These are phyloP conservation scores for Drosophila anomelani DNA, from an alignment of 2,888 invertebrate genomes.

Conservation along the genomic window DNA sequence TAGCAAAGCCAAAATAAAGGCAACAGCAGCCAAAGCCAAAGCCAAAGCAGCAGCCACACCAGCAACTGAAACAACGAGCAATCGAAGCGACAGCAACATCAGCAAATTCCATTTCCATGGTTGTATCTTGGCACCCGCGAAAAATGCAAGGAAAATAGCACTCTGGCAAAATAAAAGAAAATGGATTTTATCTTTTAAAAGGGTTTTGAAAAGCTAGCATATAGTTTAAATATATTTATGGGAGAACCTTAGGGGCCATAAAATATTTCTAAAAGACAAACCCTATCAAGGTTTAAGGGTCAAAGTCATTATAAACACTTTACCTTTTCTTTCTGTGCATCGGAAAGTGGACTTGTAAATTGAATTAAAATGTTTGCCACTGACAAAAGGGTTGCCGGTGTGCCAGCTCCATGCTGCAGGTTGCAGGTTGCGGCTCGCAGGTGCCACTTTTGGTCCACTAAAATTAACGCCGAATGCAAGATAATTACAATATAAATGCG, in stretches of 20 bases:
- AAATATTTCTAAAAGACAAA: not conserved
- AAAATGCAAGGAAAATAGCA: conserved; percentile 52
- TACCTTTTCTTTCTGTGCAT: not conserved
- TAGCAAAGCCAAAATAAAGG: conserved; percentile 80
- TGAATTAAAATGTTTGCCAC: conserved; percentile 80
- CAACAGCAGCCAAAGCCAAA: conserved; percentile 46
- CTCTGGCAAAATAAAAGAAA: conserved; percentile 16
- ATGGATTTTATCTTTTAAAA: conserved; percentile 1
- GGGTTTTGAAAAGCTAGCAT: not conserved
- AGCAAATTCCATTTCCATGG: conserved; percentile 72
- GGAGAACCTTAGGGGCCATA: too few species aligned
- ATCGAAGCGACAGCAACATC: conserved; percentile 49
- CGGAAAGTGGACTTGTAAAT: conserved; percentile 76
- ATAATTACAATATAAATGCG: conserved; percentile 79
- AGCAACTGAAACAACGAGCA: conserved; percentile 22
- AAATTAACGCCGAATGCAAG: conserved; percentile 74
- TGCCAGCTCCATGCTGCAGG: conserved; percentile 9
- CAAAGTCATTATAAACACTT: too few species aligned
- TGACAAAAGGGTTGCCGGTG: conserved; percentile 47
- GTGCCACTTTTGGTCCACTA: conserved; percentile 58
- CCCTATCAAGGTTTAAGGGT: not conserved
- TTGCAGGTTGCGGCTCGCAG: conserved; percentile 43
- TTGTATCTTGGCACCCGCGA: conserved; percentile 71
- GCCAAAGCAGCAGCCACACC: conserved; percentile 17
- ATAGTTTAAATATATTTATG: not conserved